These are phyloP conservation scores for Ophiothrix spiculata DNA, from an alignment of 35 echinoderm and acorn worm species.

Conservation along the genomic window DNA sequence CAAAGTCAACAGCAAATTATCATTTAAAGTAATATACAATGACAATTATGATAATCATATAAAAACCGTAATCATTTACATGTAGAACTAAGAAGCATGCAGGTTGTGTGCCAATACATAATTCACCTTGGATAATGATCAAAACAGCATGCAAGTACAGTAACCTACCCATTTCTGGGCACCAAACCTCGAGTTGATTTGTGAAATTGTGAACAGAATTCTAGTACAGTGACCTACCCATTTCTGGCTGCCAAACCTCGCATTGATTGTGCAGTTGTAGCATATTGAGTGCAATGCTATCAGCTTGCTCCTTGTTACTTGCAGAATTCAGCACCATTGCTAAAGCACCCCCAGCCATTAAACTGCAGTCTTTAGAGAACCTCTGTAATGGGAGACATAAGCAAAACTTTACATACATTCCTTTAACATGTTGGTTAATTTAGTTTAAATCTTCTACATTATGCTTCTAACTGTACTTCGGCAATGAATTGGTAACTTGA, in stretches of 20 bases:
- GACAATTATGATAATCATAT: too few species aligned
- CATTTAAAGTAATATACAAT: too few species aligned
- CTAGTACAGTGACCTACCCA: neutral
- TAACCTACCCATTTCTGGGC: too few species aligned
- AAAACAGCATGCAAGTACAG: too few species aligned
- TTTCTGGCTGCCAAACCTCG: slow-evolving; percentile 12
- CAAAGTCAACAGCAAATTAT: too few species aligned
- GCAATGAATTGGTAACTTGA: too few species aligned
- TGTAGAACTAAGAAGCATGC: too few species aligned
- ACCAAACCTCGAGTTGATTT: too few species aligned
- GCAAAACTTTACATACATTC: neutral
- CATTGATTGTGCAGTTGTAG: slow-evolving; percentile 16
- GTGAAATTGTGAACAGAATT: too few species aligned
- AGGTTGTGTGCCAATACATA: too few species aligned
- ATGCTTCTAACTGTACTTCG: neutral
- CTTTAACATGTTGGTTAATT: neutral
- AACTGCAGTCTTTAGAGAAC: slow-evolving; percentile 54
- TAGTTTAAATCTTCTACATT: neutral
- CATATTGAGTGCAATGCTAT: slow-evolving; percentile 2
- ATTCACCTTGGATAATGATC: too few species aligned
- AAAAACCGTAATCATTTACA: too few species aligned
- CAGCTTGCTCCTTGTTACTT: slow-evolving; percentile 16
- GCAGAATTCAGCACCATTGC: slow-evolving; percentile 56
- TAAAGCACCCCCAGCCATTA: slow-evolving; percentile 40
- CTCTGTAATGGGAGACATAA: neutral